Conservation (phyloP, 2,113 vertebrate genomes). For the Choloepus hoffmanni region DNA sequence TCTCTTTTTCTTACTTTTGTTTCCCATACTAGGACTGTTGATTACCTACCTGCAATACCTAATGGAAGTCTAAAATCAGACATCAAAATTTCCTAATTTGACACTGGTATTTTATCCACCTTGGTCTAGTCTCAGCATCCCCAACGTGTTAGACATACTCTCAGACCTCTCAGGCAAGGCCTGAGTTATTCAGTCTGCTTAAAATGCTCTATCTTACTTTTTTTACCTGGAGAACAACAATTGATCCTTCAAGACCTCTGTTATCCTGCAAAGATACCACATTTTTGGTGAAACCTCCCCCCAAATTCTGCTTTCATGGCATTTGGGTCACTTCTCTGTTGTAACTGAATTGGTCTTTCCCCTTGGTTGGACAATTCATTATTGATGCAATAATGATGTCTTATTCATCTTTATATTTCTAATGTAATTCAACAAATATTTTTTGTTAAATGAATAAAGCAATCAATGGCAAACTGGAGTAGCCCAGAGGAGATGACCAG, state of each 20-base stretch:
- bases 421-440: neutral
- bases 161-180: neutral
- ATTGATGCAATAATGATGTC: neutral
- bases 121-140: neutral
- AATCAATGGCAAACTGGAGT: neutral
- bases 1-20: neutral
- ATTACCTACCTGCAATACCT: neutral
- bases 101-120: neutral
- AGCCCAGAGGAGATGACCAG: neutral
- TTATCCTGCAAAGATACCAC: neutral
- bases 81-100: neutral
- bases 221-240: neutral
- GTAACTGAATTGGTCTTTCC: neutral
- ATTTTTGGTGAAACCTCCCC: neutral
- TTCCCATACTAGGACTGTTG: neutral
- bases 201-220: neutral
- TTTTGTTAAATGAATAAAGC: neutral
- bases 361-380: neutral
- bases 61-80: neutral
- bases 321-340: neutral
- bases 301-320: neutral
- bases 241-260: neutral
- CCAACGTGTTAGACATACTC: neutral
- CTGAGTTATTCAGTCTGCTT: neutral
- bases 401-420: slow-evolving; percentile 19